phyloP scores from a whole-genome alignment of 1,140 invertebrate genomes.

The Eriosoma lanigerum region DNA sequence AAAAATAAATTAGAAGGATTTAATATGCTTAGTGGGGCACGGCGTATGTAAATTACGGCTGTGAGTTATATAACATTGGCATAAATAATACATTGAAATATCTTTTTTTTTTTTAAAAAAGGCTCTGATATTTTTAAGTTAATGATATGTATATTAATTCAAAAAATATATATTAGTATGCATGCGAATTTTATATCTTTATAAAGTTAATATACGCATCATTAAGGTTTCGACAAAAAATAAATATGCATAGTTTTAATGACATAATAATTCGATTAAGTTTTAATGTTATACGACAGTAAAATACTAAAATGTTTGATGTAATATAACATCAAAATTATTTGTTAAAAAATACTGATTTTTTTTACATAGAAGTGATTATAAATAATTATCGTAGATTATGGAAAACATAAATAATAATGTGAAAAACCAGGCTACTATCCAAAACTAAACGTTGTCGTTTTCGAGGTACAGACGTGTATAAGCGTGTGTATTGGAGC shows the following conservation, averaged over 20 bases:
- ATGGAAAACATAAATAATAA: background rate
- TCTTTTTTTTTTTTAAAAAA: background rate
- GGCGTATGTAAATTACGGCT: background rate
- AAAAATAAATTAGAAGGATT: background rate
- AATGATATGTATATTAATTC: background rate
- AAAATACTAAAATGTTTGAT: too few species aligned
- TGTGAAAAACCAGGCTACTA: background rate
- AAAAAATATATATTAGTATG: background rate
- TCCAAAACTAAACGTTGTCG: conserved; percentile 7
- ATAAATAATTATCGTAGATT: too few species aligned
- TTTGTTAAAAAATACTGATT: too few species aligned
- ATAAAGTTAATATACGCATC: too few species aligned
- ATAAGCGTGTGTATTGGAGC: background rate
- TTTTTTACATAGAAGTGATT: too few species aligned
- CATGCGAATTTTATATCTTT: too few species aligned
- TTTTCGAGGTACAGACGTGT: background rate
- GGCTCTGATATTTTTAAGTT: too few species aligned
- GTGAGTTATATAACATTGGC: background rate
- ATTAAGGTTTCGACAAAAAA: too few species aligned
- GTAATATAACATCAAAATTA: too few species aligned
- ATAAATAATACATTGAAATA: background rate
- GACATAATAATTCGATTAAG: too few species aligned
- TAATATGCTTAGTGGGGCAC: background rate
- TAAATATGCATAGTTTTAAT: too few species aligned
- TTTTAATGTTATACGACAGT: too few species aligned